Evolutionary conservation across 2,888 invertebrate genomes (phyloP).

Genomic region (Synergus japonicus): DNA sequence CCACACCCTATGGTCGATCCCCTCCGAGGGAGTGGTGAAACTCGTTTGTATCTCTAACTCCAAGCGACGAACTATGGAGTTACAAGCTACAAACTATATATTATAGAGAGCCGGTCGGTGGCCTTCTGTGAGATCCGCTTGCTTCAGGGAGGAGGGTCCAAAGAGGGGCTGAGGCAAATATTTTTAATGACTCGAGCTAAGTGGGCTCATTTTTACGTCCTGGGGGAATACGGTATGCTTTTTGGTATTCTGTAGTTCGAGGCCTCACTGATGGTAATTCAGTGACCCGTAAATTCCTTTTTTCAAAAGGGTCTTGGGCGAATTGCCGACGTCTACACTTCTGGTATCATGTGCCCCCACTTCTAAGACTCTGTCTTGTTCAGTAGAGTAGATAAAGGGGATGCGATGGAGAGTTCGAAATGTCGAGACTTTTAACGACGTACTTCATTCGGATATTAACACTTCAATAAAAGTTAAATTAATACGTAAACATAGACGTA

Average conservation of each 20-base stretch:
- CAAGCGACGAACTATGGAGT: neutral
- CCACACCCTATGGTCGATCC: slow-evolving; percentile 42
- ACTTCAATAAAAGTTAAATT: slow-evolving; percentile 42
- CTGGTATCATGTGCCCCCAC: slow-evolving; percentile 16
- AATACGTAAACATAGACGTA: slow-evolving; percentile 40
- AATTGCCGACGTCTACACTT: slow-evolving; percentile 22
- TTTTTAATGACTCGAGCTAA: slow-evolving; percentile 24
- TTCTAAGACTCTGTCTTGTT: slow-evolving; percentile 25
- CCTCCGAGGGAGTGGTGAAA: slow-evolving; percentile 22
- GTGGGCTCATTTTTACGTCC: slow-evolving; percentile 31
- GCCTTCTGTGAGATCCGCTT: slow-evolving; percentile 29
- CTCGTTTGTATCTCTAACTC: neutral
- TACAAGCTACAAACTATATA: neutral
- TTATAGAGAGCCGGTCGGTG: slow-evolving; percentile 14
- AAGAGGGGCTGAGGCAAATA: slow-evolving; percentile 12
- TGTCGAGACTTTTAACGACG: slow-evolving; percentile 41
- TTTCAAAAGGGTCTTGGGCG: slow-evolving; percentile 23
- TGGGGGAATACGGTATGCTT: slow-evolving; percentile 5
- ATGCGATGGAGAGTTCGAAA: slow-evolving; percentile 38
- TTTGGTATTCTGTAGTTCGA: slow-evolving; percentile 6
- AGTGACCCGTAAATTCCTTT: slow-evolving; percentile 32
- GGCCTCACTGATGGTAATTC: slow-evolving; percentile 29
- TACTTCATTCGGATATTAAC: slow-evolving; percentile 40
- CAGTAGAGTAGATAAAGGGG: slow-evolving; percentile 40
- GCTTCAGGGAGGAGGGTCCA: neutral